Conservation (phyloP, 2,797 vertebrate genomes). For the Stomatorhinus walkeri region DNA sequence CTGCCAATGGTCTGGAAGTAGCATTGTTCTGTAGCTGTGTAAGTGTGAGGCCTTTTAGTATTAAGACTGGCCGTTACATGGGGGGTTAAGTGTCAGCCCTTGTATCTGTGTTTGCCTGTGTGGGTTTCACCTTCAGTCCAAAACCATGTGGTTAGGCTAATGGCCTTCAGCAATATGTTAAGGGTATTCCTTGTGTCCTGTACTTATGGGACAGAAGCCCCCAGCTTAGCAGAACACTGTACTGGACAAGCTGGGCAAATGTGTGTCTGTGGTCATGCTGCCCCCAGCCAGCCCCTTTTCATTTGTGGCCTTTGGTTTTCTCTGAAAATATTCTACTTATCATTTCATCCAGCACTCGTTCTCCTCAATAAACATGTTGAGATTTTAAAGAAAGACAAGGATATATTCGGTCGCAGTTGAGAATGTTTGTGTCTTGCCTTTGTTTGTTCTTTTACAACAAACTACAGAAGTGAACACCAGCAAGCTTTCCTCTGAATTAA, state of each 20-base stretch:
- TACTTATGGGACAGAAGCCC: neutral
- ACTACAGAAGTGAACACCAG: slow-evolving; percentile 15
- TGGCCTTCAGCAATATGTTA: neutral
- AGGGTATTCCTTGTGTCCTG: neutral
- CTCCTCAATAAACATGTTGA: neutral
- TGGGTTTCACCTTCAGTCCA: neutral
- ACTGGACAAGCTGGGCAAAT: neutral
- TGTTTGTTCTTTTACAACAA: slow-evolving; percentile 4
- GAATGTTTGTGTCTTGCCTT: slow-evolving; percentile 19
- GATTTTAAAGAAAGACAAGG: neutral
- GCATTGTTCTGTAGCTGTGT: neutral
- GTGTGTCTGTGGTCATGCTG: neutral
- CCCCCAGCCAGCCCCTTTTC: neutral
- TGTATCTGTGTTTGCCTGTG: neutral
- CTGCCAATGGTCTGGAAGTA: neutral
- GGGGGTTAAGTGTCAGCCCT: neutral
- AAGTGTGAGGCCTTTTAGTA: neutral
- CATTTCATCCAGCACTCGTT: neutral
- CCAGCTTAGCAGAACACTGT: neutral
- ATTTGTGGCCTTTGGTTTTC: neutral
- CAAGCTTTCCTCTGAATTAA: slow-evolving; percentile 24
- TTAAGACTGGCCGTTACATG: neutral
- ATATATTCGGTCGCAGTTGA: neutral
- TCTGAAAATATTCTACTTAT: neutral
- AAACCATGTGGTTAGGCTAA: neutral